A percentile compares a stretch with the other conserved stretches of the same genome.
Evolutionary conservation across 1,140 invertebrate species (phyloP).

Genomic region (Medauroidea extradentata): DNA sequence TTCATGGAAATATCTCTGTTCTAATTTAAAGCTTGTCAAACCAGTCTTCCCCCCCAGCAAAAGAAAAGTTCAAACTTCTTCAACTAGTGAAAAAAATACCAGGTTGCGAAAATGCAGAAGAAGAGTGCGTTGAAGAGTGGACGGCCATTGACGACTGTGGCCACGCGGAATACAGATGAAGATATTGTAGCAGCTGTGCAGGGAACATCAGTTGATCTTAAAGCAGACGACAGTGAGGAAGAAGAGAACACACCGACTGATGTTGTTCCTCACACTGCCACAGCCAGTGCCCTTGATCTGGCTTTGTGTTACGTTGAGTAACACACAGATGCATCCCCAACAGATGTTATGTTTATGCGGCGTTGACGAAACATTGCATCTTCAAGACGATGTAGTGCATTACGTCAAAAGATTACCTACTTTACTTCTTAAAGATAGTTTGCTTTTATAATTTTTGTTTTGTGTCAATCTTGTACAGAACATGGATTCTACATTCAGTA

Average conservation of each 20-base stretch:
- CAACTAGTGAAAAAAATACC: background rate
- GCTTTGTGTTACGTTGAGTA: conserved; percentile 9
- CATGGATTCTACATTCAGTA: no score
- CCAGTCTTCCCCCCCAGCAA: background rate
- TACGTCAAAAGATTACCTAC: background rate
- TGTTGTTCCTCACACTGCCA: background rate
- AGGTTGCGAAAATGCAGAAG: background rate
- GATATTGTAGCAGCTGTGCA: background rate
- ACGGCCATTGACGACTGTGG: background rate
- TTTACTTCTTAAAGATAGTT: background rate
- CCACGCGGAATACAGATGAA: background rate
- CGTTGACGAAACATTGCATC: background rate
- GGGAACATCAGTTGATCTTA: background rate
- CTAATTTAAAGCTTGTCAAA: background rate
- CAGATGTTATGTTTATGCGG: conserved; percentile 1
- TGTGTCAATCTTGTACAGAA: background rate
- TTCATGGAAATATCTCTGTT: conserved; percentile 31
- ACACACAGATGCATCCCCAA: background rate
- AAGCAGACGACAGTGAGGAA: conserved; percentile 3
- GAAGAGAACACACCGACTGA: background rate
- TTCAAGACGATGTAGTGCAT: background rate
- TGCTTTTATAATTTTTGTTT: background rate
- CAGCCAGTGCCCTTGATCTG: conserved; percentile 3
- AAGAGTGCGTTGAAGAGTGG: background rate
- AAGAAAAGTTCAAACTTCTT: background rate